A percentile compares a stretch with the other conserved stretches of the same genome.
These are phyloP conservation scores for Diadegma fenestrale DNA, from an alignment of 2,888 invertebrate species.

Conservation along the genomic window DNA sequence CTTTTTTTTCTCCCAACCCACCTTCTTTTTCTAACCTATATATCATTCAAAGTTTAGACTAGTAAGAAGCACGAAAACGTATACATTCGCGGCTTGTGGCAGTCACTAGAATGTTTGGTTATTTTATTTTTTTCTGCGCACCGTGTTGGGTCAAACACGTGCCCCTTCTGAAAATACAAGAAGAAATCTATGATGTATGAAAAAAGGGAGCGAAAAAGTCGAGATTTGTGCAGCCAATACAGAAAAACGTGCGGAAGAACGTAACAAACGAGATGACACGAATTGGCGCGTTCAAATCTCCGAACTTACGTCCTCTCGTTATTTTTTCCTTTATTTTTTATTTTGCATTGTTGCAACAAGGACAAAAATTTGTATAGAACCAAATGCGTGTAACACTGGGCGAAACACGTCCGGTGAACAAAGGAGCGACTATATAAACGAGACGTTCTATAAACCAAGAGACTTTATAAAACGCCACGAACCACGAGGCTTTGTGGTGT, in stretches of 20 bases:
- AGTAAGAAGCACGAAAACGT: conserved; percentile 15
- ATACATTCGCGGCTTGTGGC: background rate
- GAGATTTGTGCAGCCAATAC: background rate
- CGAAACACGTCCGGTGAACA: conserved; percentile 66
- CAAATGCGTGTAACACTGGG: conserved; percentile 1
- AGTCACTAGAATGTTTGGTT: too few species aligned
- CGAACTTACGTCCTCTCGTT: conserved; percentile 7
- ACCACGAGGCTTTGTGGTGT: conserved; percentile 4
- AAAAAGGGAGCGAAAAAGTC: background rate
- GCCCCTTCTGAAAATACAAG: conserved; percentile 10
- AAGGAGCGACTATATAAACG: conserved; percentile 70
- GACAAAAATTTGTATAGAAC: background rate
- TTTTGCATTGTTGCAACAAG: background rate
- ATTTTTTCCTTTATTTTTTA: background rate
- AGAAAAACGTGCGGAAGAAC: background rate
- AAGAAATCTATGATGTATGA: background rate
- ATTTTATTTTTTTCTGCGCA: conserved; percentile 10
- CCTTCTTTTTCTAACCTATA: conserved; percentile 25
- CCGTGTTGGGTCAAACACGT: conserved; percentile 17
- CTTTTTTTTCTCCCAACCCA: conserved; percentile 14
- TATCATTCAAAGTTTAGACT: conserved; percentile 57
- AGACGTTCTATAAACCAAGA: conserved; percentile 11
- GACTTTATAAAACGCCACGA: conserved; percentile 53
- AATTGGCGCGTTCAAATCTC: conserved; percentile 20
- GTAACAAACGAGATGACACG: conserved; percentile 7